phyloP scores from a whole-genome alignment of 2,113 vertebrate genomes.

The Parus major region DNA sequence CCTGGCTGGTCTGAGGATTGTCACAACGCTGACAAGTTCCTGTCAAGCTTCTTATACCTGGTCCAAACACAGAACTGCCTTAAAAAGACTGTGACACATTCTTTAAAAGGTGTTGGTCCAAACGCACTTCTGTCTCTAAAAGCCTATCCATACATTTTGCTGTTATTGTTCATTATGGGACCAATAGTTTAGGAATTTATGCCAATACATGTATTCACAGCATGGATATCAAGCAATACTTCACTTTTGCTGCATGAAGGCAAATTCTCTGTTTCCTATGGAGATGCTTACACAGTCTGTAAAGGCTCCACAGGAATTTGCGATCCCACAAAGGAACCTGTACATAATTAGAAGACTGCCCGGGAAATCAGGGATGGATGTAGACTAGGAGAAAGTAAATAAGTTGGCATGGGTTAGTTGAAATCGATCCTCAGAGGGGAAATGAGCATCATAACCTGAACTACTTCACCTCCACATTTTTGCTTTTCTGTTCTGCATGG shows the following conservation, averaged over 20 bases:
- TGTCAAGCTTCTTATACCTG: neutral
- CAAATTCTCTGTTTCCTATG: neutral
- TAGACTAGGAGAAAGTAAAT: neutral
- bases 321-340: neutral
- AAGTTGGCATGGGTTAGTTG: neutral
- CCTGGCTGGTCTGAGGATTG: no score
- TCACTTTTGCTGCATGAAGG: neutral
- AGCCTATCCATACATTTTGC: neutral
- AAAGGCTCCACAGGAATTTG: neutral
- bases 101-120: neutral
- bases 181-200: neutral
- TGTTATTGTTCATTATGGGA: neutral
- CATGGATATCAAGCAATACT: neutral
- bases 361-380: neutral
- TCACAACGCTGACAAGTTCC: neutral
- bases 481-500: neutral
- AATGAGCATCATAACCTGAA: neutral
- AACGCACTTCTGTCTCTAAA: neutral
- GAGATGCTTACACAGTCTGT: neutral
- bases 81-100: neutral
- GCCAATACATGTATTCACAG: neutral
- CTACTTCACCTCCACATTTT: neutral
- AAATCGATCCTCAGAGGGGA: neutral
- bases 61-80: neutral
- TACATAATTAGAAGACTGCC: neutral